Conservation (phyloP, 2,113 vertebrate genomes). For the Phylloscopus trochilus region DNA sequence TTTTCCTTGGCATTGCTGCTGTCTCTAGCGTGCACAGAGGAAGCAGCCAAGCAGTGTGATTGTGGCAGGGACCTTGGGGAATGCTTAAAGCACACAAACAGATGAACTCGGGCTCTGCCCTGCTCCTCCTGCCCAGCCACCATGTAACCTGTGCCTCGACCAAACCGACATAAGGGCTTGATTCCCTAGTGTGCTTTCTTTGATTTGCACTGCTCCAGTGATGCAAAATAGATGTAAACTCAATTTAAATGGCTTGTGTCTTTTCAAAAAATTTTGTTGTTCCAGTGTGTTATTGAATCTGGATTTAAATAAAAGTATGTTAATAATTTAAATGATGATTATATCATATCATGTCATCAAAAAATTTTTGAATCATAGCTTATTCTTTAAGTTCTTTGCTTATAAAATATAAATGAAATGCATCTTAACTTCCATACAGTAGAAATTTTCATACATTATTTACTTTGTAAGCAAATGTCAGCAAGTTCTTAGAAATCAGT, state of each 20-base stretch:
- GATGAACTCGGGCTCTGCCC: background rate
- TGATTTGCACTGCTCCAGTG: background rate
- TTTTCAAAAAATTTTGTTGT: background rate
- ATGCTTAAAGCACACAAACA: background rate
- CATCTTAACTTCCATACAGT: background rate
- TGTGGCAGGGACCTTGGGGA: background rate
- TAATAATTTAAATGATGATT: background rate
- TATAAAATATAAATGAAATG: slow-evolving; percentile 2
- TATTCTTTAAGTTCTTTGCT: background rate
- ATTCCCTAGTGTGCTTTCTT: background rate
- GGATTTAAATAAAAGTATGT: background rate
- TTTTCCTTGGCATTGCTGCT: background rate
- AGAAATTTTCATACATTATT: background rate
- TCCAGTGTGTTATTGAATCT: background rate
- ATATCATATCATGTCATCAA: background rate
- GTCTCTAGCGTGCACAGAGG: background rate
- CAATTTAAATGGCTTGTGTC: background rate
- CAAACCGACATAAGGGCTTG: background rate
- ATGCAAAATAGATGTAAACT: background rate
- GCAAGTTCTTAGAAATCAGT: background rate
- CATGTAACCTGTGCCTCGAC: background rate
- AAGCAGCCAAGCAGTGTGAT: background rate
- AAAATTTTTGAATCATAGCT: background rate
- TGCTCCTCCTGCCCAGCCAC: background rate
- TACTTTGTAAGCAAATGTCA: background rate